Evolutionary conservation across 2,888 invertebrate genomes (phyloP).

Genomic region (Bedellia somnulentella): DNA sequence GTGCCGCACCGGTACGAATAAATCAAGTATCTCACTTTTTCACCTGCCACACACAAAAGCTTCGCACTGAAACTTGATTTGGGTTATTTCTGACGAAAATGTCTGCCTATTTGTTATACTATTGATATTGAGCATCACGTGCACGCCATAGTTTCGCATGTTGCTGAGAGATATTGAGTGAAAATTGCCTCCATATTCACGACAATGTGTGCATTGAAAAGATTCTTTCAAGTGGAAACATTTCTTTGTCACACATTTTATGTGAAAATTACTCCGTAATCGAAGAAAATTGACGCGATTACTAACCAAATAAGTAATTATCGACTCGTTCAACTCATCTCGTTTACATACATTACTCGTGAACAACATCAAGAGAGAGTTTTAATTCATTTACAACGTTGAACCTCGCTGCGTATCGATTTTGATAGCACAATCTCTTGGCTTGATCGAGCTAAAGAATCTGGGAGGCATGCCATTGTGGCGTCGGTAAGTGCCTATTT

Average conservation of each 20-base stretch:
- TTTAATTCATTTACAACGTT: conserved; percentile 46
- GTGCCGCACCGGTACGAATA: conserved; percentile 55
- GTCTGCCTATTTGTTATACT: conserved; percentile 61
- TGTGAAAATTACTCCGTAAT: no score
- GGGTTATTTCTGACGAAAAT: conserved; percentile 61
- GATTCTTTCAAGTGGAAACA: conserved; percentile 1
- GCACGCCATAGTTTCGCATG: conserved; percentile 54
- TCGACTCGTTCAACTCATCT: conserved; percentile 20
- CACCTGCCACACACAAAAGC: conserved; percentile 62
- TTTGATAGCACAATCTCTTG: conserved; percentile 40
- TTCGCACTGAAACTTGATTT: conserved; percentile 58
- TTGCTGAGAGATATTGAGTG: conserved; percentile 54
- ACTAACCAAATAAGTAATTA: conserved; percentile 23
- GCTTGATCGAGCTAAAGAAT: conserved; percentile 38
- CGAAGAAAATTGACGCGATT: no score
- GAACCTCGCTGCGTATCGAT: conserved; percentile 34
- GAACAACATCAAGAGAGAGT: conserved; percentile 23
- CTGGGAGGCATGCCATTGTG: conserved; percentile 43
- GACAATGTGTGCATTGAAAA: conserved; percentile 52
- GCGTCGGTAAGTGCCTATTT: conserved; percentile 46
- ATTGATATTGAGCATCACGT: conserved; percentile 53
- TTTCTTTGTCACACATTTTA: no score
- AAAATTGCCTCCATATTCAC: conserved; percentile 40
- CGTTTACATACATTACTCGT: no score
- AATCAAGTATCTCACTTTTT: conserved; percentile 59